Evolutionary conservation across 2,797 vertebrate genomes (phyloP).

Genomic region (Anableps anableps): DNA sequence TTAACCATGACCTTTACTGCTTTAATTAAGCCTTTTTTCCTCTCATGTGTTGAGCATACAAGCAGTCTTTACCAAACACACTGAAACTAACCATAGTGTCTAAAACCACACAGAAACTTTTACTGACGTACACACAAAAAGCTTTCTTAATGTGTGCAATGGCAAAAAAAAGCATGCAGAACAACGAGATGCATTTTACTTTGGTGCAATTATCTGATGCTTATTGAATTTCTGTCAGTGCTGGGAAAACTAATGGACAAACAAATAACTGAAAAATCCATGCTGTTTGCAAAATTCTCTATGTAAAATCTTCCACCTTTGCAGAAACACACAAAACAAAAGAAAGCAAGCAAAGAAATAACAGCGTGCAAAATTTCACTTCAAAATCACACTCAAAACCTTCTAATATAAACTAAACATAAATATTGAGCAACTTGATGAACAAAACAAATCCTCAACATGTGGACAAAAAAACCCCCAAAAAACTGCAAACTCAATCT

Average conservation of each 20-base stretch:
- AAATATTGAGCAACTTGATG: neutral
- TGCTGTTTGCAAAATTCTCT: slow-evolving; percentile 54
- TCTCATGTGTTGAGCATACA: slow-evolving; percentile 52
- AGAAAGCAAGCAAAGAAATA: slow-evolving; percentile 56
- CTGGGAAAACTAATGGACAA: slow-evolving; percentile 66
- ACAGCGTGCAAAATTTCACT: slow-evolving; percentile 72
- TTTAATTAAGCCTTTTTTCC: slow-evolving; percentile 43
- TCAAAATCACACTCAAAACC: slow-evolving; percentile 59
- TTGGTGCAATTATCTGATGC: slow-evolving; percentile 71
- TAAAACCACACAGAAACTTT: slow-evolving; percentile 20
- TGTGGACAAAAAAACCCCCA: slow-evolving; percentile 21
- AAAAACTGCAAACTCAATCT: slow-evolving; percentile 27
- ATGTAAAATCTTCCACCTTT: slow-evolving; percentile 30
- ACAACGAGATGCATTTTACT: slow-evolving; percentile 65
- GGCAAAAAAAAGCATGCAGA: slow-evolving; percentile 56
- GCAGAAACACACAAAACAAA: slow-evolving; percentile 43
- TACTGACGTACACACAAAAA: slow-evolving; percentile 54
- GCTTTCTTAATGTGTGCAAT: slow-evolving; percentile 31
- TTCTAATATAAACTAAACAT: slow-evolving; percentile 46
- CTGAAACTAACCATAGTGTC: slow-evolving; percentile 34
- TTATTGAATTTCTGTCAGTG: slow-evolving; percentile 59
- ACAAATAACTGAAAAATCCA: slow-evolving; percentile 52
- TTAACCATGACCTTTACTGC: slow-evolving; percentile 60
- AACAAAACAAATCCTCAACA: neutral
- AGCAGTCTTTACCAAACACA: slow-evolving; percentile 46